Evolutionary conservation across 2,797 vertebrate genomes (phyloP), one percentile per base, ranked within the genome.

Genomic region (Fistularia tabacaria): DNA sequence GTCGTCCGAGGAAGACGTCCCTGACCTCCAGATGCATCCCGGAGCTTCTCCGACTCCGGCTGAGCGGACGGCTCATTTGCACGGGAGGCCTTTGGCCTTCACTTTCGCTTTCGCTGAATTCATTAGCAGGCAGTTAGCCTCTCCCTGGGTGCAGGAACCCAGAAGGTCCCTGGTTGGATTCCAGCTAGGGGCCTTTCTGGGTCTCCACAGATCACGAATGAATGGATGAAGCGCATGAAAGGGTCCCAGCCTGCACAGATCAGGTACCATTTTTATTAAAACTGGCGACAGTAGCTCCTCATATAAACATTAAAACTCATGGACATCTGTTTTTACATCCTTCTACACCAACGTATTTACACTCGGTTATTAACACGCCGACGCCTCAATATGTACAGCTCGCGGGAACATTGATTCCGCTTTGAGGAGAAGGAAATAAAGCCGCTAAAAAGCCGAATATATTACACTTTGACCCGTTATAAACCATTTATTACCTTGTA

Each of bases 331-430:
- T 85, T 82, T 90, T 82, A 68, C 56, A 75, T 74, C 74, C 73
- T 71, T 85, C 77, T 78, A 70, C 75, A 85, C 69, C 78, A 85
- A 87, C 77, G 25, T 92, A 91, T 91, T 72, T 91, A 91, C 81
- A 84, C 66, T 74, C 68, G 71, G 58, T 70, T 83, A 85, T 88
- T 74, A 82, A 88, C 81, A 77, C 75, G 79, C 75, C 71, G 49
- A 68, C 45, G 49, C 56, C 49, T 73, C 84, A 53, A 68, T 87
- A 88, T 89, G 50, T 90, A 90, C 89, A 92, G 36, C 25, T 25
- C 25, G 25, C 25, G 25, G 25, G 25, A 25, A 25, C n/a, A n/a
- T n/a, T n/a, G 25, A 25, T 5, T 2, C 25, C 25, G 25, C 54
- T 78, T 78, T 57, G 61, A 46, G 64, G 13, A 40, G 9, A 51